Base-by-base conservation (phyloP, 2,888 invertebrate species). In the Drosophila rellima region DNA sequence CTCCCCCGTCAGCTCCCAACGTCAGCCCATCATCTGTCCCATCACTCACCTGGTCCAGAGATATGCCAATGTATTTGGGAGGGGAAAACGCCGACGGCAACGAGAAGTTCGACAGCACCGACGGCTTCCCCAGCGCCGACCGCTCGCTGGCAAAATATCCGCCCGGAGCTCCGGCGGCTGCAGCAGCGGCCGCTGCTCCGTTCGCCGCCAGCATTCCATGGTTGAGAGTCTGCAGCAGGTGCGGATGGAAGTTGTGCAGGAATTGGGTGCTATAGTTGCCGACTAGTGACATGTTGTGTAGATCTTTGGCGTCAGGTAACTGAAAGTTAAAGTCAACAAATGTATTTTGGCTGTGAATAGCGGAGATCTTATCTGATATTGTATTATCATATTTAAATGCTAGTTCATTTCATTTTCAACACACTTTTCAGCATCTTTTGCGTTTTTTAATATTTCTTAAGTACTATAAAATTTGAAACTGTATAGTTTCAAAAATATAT, bases 21-120 rank as follows among this genome's bases (percentile, higher is more conserved):
- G 26, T 6, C 3, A 5, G 8, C 20, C 7, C 7, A 31, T 10
- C 23, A 5, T 18, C 51, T 11, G 7, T 18, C 1, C 18, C 5
- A 20, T 5, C 7, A 86, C 88, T 90, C 84, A 93, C 93, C 92
- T 93, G 93, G 79, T 93, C 93, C 76, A 93, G 81, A 64, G 92
- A 92, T 82, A 93, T 92, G 82, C 93, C 92, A 67, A 93, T 93
- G 90, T 95, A 95, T 93, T 95, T 95, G 82, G 95, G 95, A 48
- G 95, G 95, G 84, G 95, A 95, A 92, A 95, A 95, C 20, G 95
- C 95, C 87, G 95, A 95, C 85, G 95, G 95, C 65, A 95, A 94
- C 84, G 95, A 95, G 91, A 95, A 95, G 60, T 95, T 95, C 77
- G 95, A 95, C 84, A 93, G 81, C 70, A 94, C 93, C 80, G 94